phyloP scores from a whole-genome alignment of 1,140 invertebrate species.

The Drosophila nebulosa region DNA sequence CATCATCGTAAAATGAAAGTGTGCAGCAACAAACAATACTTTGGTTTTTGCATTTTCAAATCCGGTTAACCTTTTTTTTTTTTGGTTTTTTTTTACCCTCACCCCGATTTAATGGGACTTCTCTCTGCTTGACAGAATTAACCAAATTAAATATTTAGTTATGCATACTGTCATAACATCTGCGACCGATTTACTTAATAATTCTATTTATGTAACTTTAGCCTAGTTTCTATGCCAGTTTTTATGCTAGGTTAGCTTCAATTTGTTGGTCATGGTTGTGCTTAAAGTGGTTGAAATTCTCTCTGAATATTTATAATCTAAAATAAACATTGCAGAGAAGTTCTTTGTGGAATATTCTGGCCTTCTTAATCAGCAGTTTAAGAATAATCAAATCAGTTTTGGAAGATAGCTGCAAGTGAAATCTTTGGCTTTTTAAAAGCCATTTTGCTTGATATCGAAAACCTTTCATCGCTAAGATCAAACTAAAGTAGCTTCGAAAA shows the following conservation, averaged over 20 bases:
- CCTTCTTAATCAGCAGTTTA: too few relatives aligned
- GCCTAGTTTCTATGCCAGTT: background rate
- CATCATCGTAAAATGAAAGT: background rate
- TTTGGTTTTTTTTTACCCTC: background rate
- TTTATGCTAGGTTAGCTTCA: background rate
- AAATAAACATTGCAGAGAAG: background rate
- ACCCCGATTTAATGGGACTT: background rate
- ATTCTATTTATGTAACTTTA: too few relatives aligned
- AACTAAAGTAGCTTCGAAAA: too few relatives aligned
- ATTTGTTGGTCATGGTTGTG: background rate
- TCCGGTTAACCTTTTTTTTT: background rate
- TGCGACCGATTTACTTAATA: too few relatives aligned
- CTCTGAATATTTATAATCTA: background rate
- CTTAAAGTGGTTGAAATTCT: background rate
- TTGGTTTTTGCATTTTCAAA: background rate
- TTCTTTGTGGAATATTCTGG: background rate
- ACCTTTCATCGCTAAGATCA: too few relatives aligned
- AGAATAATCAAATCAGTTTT: too few relatives aligned
- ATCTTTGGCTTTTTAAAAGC: too few relatives aligned
- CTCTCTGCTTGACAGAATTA: background rate
- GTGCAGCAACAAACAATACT: background rate
- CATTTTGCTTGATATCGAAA: too few relatives aligned
- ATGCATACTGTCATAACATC: background rate
- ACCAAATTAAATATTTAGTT: background rate
- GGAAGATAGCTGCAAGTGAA: too few relatives aligned